Conservation (phyloP, 1,140 invertebrate genomes). For the fruit fly (Drosophila melanogaster) region DNA sequence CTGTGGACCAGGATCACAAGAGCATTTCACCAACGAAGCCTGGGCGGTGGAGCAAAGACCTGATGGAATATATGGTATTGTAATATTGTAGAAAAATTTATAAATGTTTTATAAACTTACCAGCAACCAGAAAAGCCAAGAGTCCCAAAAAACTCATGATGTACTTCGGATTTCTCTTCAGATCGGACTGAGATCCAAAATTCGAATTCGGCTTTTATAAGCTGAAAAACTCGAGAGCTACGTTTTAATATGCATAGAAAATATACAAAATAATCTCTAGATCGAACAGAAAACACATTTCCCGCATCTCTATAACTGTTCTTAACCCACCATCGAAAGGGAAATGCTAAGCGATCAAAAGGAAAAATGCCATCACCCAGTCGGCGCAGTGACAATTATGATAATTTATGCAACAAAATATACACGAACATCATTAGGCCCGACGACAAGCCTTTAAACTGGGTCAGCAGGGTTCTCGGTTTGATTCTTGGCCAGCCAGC, state of each 20-base stretch:
- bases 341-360: conserved; percentile 31
- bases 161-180: conserved; percentile 10
- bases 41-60: conserved; percentile 29
- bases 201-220: conserved; percentile 42
- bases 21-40: conserved; percentile 61
- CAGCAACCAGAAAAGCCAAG: conserved; percentile 32
- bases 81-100: background rate
- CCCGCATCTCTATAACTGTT: conserved; percentile 57
- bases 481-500: conserved; percentile 13
- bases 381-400: conserved; percentile 31
- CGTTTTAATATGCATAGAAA: conserved; percentile 32
- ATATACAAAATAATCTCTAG: conserved; percentile 29
- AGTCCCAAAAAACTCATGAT: conserved; percentile 39
- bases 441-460: conserved; percentile 6
- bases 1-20: conserved; percentile 58
- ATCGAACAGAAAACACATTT: conserved; percentile 32
- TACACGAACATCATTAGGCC: conserved; percentile 13
- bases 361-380: conserved; percentile 24
- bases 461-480: conserved; percentile 44
- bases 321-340: conserved; percentile 32
- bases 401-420: conserved; percentile 45
- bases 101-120: conserved; percentile 28
- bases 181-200: conserved; percentile 29
- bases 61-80: background rate
- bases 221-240: background rate